These are phyloP conservation scores for Pomatorhinus ruficollis DNA, from an alignment of 2,113 vertebrate genomes.

Conservation along the genomic window DNA sequence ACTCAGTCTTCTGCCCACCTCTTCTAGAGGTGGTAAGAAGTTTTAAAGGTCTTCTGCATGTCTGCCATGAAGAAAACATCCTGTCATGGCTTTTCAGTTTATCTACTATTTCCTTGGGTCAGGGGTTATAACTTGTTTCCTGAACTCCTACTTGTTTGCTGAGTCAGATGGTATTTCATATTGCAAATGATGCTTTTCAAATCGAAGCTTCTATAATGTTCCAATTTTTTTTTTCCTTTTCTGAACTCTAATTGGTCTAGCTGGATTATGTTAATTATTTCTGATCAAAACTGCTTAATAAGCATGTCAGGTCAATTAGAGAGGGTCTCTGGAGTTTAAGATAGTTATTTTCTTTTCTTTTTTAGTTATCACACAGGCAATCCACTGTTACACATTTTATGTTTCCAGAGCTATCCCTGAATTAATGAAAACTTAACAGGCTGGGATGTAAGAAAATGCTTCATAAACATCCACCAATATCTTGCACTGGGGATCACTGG, in stretches of 20 bases:
- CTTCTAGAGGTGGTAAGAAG: background rate
- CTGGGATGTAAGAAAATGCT: conserved; percentile 15
- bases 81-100: background rate
- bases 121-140: background rate
- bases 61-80: background rate
- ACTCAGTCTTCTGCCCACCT: background rate
- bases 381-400: background rate
- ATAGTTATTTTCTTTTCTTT: background rate
- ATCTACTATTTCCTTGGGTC: background rate
- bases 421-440: conserved; percentile 51
- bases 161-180: conserved; percentile 25
- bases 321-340: background rate
- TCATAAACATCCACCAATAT: conserved; percentile 33
- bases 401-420: background rate
- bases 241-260: conserved; percentile 7
- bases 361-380: background rate
- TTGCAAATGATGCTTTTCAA: conserved; percentile 5
- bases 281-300: conserved; percentile 50
- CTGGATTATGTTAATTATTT: conserved; percentile 50
- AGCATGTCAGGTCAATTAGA: conserved; percentile 49
- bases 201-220: conserved; percentile 2
- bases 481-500: conserved; percentile 16
- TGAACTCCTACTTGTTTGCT: background rate
- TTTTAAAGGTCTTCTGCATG: background rate
- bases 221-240: background rate